Evolutionary conservation across 2,797 vertebrate species (phyloP), one percentile per base, ranked within the genome.

Genomic region (Mormyrus hasselquistii): DNA sequence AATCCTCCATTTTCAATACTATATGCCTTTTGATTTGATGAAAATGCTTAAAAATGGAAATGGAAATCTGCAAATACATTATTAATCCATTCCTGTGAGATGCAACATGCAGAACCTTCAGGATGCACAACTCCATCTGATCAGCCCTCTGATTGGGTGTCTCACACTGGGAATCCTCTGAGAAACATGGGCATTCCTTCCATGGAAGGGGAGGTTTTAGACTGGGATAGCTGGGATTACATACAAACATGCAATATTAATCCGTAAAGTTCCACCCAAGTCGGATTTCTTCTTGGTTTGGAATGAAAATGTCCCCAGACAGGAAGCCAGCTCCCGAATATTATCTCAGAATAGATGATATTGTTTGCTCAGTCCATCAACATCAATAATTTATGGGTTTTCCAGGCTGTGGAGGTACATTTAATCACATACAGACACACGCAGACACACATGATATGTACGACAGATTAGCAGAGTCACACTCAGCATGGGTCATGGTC

Each of bases 221-320:
- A 34, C 25, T 69, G 65, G 25, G 65, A 34, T 5, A 3, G 22
- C 59, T 65, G 59, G 59, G 2, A 65, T 65, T 69, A 34, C 38
- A 79, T 53, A 84, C 2, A 62, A 59, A 62, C 79, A 90, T 91
- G 62, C 89, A 91, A 89, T 90, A 92, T 93, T 91, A 88, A 93
- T 90, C 65, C 87, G 55, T 22, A 50, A 52, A 52, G 55, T 91
- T 91, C 88, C 76, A 79, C 90, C 88, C 90, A 88, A 62, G 85
- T 90, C 44, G 19, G n/a, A 90, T 89, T 88, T 89, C 38, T 57
- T 89, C 38, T 41, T 16, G 5, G 82, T 84, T 50, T 22, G 19
- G 49, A 52, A 29, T 47, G 47, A 47, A 50, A 84, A 84, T 29
- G 47, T 19, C 49, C 79, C 47, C 22, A 52, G 19, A 22, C 41